A percentile compares a stretch with the other conserved stretches of the same genome.
phyloP scores from a whole-genome alignment of 2,797 vertebrate genomes.

The Dermochelys coriacea region DNA sequence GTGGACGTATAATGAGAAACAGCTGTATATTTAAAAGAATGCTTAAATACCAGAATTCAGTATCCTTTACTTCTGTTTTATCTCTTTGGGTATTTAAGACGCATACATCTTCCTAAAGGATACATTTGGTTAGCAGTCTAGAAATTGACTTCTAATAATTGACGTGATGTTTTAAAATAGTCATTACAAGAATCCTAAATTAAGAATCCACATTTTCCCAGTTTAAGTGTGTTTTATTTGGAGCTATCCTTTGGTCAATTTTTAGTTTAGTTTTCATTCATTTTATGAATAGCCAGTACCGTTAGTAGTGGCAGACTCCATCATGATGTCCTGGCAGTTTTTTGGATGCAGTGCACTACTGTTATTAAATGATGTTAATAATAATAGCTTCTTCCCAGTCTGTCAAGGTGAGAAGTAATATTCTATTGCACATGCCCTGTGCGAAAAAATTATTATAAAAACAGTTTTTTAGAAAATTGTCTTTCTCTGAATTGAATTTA shows the following conservation, averaged over 20 bases:
- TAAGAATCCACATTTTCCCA: background rate
- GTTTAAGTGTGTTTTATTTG: background rate
- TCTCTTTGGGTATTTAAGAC: background rate
- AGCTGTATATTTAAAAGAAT: background rate
- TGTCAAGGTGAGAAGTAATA: background rate
- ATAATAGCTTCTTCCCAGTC: background rate
- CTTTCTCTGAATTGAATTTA: background rate
- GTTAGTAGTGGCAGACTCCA: background rate
- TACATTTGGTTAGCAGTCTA: background rate
- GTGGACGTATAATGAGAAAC: background rate
- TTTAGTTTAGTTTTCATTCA: background rate
- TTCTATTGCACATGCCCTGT: background rate
- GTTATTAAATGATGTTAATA: background rate
- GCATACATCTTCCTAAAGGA: background rate
- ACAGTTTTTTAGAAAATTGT: background rate
- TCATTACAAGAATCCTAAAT: background rate
- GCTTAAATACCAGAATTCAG: background rate
- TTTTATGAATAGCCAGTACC: background rate
- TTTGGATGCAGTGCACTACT: background rate
- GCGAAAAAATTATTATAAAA: background rate
- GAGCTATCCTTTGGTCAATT: background rate
- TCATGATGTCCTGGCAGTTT: background rate
- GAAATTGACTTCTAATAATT: background rate
- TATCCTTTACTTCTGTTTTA: background rate
- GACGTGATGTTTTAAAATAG: background rate